phyloP scores from a whole-genome alignment of 2,797 vertebrate genomes.

The Macropus fuliginosus region DNA sequence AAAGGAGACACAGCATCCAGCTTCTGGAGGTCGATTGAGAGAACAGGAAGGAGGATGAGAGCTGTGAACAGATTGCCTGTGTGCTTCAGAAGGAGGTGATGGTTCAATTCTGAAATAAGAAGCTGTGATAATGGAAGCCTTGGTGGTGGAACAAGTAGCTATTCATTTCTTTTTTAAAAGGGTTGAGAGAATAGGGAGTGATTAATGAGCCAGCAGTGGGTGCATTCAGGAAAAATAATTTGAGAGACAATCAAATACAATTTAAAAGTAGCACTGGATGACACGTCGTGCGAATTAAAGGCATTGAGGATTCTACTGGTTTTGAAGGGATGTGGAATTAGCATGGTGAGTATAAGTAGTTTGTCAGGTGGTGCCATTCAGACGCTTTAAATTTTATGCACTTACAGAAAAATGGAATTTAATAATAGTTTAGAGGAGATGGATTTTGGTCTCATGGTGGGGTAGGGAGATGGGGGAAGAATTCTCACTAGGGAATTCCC shows the following conservation, averaged over 20 bases:
- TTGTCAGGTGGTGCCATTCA: background rate
- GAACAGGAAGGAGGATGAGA: background rate
- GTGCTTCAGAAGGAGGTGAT: background rate
- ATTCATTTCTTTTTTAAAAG: constrained; percentile 46
- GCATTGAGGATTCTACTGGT: background rate
- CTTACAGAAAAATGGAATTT: background rate
- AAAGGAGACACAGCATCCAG: background rate
- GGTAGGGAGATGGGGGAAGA: too few relatives aligned
- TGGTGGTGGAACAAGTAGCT: constrained; percentile 37
- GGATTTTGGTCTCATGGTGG: background rate
- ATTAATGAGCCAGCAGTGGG: constrained; percentile 45
- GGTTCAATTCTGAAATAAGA: background rate
- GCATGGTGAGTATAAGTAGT: background rate
- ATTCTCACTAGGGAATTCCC: background rate
- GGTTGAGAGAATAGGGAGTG: constrained; percentile 11
- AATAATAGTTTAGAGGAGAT: background rate
- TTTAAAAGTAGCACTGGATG: constrained; percentile 10
- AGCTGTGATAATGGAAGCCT: constrained; percentile 14
- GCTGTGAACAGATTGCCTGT: background rate
- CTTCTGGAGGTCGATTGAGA: background rate
- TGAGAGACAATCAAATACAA: constrained; percentile 51
- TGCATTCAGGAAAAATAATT: constrained; percentile 22
- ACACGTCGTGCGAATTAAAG: background rate
- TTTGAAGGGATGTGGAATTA: background rate
- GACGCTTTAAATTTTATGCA: background rate